phyloP scores from a whole-genome alignment of 2,113 vertebrate genomes.

The Egretta garzetta region DNA sequence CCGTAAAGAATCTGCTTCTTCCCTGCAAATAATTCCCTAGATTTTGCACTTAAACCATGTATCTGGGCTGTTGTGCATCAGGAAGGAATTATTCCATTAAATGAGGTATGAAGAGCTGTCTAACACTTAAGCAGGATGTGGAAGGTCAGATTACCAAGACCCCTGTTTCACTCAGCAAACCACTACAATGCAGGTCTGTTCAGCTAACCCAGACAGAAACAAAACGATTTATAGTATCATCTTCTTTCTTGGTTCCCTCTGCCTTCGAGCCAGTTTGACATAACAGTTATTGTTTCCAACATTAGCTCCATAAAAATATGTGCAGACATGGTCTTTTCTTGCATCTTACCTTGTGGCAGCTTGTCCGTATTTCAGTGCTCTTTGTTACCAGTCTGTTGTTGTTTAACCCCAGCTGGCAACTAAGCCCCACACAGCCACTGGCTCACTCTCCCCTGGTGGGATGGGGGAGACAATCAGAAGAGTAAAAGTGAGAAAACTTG shows the following conservation, averaged over 20 bases:
- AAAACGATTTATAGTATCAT: fast-evolving
- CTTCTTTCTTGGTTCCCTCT: not conserved
- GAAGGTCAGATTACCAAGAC: not conserved
- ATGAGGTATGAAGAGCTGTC: not conserved
- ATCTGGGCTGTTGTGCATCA: not conserved
- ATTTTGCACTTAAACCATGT: not conserved
- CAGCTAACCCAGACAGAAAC: not conserved
- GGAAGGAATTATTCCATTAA: not conserved
- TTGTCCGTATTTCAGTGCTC: not conserved
- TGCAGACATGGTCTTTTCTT: not conserved
- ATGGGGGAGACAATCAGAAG: too few species aligned
- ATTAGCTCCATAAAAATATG: not conserved
- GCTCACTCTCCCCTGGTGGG: too few species aligned
- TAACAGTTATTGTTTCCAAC: not conserved
- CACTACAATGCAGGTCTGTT: not conserved
- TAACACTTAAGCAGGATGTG: not conserved
- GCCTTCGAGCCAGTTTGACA: not conserved
- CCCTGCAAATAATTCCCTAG: not conserved
- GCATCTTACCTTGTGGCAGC: not conserved
- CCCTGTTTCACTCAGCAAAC: not conserved
- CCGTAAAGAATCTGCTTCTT: not conserved
- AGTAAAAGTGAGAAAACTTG: too few species aligned
- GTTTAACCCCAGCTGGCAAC: too few species aligned
- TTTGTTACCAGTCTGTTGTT: not conserved
- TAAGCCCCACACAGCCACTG: too few species aligned